Evolutionary conservation across 2,113 vertebrate genomes (phyloP).

Genomic region (Enhydra lutris): DNA sequence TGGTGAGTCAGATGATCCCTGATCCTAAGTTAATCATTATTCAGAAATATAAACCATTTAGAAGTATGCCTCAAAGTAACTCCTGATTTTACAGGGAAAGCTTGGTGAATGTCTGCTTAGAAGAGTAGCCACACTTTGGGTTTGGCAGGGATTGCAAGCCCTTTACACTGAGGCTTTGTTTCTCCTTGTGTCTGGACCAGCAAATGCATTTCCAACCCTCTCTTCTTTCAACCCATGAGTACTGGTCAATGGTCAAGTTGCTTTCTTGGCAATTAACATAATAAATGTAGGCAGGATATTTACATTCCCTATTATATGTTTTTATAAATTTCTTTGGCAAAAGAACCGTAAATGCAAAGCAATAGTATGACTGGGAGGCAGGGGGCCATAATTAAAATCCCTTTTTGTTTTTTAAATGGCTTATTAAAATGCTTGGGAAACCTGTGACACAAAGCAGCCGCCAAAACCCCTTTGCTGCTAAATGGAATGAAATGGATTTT

Average conservation of each 20-base stretch:
- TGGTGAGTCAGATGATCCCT: not conserved
- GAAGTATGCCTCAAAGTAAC: not conserved
- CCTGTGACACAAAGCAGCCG: conserved; percentile 57
- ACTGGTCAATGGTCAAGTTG: not conserved
- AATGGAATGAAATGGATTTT: conserved; percentile 86
- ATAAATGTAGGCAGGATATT: conserved; percentile 70
- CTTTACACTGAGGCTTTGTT: not conserved
- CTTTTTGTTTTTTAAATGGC: conserved; percentile 75
- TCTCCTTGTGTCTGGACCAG: conserved; percentile 34
- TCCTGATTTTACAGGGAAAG: not conserved
- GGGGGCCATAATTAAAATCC: conserved; percentile 79
- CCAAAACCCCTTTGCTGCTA: conserved; percentile 69
- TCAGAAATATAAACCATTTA: not conserved
- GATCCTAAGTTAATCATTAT: not conserved
- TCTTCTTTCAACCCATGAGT: not conserved
- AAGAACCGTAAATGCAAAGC: conserved; percentile 19
- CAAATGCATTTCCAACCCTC: not conserved
- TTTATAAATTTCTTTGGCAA: conserved; percentile 64
- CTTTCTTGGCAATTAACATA: conserved; percentile 46
- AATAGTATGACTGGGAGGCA: conserved; percentile 65
- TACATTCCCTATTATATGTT: conserved; percentile 48
- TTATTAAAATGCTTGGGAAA: conserved; percentile 76
- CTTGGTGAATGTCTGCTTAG: not conserved
- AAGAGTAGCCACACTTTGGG: not conserved
- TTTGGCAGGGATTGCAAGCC: not conserved